Conservation (phyloP, 2,797 vertebrate species). For the Anableps anableps region DNA sequence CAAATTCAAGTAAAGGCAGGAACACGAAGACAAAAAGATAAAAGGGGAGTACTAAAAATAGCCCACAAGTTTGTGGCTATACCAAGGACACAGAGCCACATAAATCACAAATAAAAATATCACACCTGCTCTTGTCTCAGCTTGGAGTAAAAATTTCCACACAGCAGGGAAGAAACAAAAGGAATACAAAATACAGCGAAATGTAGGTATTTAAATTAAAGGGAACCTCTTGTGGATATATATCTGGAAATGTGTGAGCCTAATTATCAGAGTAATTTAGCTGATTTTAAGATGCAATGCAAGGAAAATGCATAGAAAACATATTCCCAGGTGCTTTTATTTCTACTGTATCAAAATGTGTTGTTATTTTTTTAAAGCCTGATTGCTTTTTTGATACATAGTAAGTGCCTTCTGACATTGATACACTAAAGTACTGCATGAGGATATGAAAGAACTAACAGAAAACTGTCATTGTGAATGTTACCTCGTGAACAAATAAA, state of each 20-base stretch:
- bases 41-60: constrained; percentile 1
- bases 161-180: constrained; percentile 2
- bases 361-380: not conserved
- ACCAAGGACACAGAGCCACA: constrained; percentile 43
- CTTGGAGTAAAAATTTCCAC: constrained; percentile 1
- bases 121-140: constrained; percentile 25
- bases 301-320: not conserved
- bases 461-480: not conserved
- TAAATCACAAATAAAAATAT: constrained; percentile 42
- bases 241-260: not conserved
- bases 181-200: not conserved
- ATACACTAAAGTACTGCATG: not conserved
- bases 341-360: not conserved
- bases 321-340: not conserved
- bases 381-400: not conserved
- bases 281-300: not conserved
- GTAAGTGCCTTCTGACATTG: no score
- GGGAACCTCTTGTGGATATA: not conserved
- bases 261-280: not conserved
- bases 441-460: not conserved
- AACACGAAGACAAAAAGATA: constrained; percentile 5
- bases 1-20: not conserved
- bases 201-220: not conserved
- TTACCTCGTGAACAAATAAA: not conserved
- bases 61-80: constrained; percentile 19